A percentile compares a stretch with the other conserved stretches of the same genome.
Conservation (phyloP, 2,113 vertebrate species). For the Cyprinodon tularosa region DNA sequence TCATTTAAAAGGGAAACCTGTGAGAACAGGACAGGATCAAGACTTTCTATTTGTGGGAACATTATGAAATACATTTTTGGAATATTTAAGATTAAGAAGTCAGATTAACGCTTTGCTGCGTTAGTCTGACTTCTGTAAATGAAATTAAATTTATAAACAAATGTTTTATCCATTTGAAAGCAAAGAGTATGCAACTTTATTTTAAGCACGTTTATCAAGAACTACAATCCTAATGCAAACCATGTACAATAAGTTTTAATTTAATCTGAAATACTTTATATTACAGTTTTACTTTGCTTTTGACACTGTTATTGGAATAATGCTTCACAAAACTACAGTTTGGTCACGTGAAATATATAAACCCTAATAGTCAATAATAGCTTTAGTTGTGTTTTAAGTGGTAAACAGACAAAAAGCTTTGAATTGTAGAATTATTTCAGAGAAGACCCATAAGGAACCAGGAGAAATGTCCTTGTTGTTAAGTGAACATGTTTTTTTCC, state of each 20-base stretch:
- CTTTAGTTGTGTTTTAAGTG: neutral
- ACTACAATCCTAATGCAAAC: neutral
- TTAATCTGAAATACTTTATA: neutral
- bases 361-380: neutral
- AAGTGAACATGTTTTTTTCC: neutral
- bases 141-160: slow-evolving; percentile 1
- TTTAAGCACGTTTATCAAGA: neutral
- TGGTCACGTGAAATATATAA: neutral
- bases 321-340: neutral
- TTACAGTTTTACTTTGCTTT: neutral
- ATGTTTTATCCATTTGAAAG: neutral
- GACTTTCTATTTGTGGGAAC: neutral
- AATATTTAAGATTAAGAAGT: neutral
- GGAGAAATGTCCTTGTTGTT: neutral
- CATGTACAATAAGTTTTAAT: neutral
- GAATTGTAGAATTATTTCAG: neutral
- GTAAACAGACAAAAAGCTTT: neutral
- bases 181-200: slow-evolving; percentile 5
- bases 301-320: neutral
- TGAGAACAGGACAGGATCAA: neutral
- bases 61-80: neutral
- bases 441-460: neutral
- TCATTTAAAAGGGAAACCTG: neutral
- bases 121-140: neutral
- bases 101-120: slow-evolving; percentile 6